Conservation (phyloP, 2,113 vertebrate genomes). For the Ceyx cyanopectus region DNA sequence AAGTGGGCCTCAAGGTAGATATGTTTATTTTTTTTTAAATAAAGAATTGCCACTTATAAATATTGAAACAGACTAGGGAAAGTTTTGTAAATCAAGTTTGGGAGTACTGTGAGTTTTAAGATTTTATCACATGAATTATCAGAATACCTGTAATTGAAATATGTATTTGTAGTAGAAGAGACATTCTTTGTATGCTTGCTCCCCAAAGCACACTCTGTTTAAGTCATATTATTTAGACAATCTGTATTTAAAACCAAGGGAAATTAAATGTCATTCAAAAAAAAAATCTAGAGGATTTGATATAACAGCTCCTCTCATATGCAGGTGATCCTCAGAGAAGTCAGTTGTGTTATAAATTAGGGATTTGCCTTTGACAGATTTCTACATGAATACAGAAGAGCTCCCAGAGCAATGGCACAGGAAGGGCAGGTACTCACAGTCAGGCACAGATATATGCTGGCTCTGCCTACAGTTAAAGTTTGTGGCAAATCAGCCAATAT, state of each 20-base stretch:
- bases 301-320: background rate
- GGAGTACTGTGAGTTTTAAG: background rate
- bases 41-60: background rate
- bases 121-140: background rate
- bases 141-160: background rate
- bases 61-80: background rate
- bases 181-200: background rate
- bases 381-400: background rate
- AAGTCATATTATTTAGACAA: background rate
- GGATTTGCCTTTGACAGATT: background rate
- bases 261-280: background rate
- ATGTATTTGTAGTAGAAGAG: background rate
- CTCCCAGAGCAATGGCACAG: background rate
- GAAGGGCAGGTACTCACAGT: background rate
- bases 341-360: background rate
- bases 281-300: background rate
- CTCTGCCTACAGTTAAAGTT: background rate
- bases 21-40: background rate
- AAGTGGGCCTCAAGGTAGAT: background rate
- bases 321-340: background rate
- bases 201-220: background rate
- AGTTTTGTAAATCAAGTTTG: background rate
- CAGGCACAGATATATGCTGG: background rate
- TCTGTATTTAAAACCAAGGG: background rate
- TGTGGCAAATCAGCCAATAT: background rate